Evolutionary conservation across 2,113 vertebrate species (phyloP), one percentile per base, ranked within the genome.

Genomic region (Periophthalmus modestus): DNA sequence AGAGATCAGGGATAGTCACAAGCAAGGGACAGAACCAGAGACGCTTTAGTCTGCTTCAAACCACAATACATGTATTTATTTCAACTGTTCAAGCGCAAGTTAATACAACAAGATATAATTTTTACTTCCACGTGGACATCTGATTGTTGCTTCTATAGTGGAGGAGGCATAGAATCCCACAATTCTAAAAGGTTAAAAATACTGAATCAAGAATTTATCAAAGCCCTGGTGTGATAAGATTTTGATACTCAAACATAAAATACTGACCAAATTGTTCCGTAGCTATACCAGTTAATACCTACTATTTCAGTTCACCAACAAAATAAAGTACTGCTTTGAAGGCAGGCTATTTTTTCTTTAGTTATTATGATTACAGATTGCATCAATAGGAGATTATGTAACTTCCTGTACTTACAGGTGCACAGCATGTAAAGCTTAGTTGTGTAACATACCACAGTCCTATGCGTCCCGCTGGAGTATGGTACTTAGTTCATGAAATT

Each of bases 1-100:
- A 87, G 84, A 89, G 63, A 67, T 67, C 46, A 67, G 75, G 73
- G 21, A 81, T 71, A 77, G 69, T 84, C 77, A 88, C 71, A 55
- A 62, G 67, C 19, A 13, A 4, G 43, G 65, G 54, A 48, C 24
- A 68, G 67, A 34, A 7, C 54, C 57, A 70, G 46, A 80, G 39
- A 72, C 62, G 50, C 81, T 81, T 43, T 24, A 36, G 33, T 74
- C 21, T 65, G n/a, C 33, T 65, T 36, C 34, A 65, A n/a, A 34
- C 14, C 14, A 34, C 16, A 62, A 33, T 7, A 15, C 24, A 62
- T 34, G 28, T 15, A 18, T 34, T 33, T 62, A 62, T 62, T 62
- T 36, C 19, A 7, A 59, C 57, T 33, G 28, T 34, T 4, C 28
- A 62, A 16, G 28, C 4, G 15, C 23, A 62, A 62, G 59, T 62